phyloP scores from a whole-genome alignment of 2,888 invertebrate species.

The Galerucella nymphaeae region DNA sequence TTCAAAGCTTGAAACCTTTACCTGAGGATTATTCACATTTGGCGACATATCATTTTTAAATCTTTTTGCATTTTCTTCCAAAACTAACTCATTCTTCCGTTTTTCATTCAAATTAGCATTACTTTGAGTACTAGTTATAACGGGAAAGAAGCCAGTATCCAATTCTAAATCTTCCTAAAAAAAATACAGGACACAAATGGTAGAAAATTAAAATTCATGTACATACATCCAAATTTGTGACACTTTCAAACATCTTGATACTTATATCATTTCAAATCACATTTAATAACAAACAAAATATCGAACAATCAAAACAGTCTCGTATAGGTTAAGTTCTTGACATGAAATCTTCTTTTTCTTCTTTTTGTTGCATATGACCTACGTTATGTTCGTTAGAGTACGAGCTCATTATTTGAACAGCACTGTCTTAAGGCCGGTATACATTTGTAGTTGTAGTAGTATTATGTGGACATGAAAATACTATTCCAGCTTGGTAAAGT shows the following conservation, averaged over 20 bases:
- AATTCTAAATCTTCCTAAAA: slow-evolving; percentile 36
- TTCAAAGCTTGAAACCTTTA: slow-evolving; percentile 17
- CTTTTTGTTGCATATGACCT: too few relatives aligned
- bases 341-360: background rate
- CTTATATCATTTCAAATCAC: background rate
- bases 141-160: slow-evolving; percentile 33
- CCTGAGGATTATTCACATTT: background rate
- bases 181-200: background rate
- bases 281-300: background rate
- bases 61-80: slow-evolving; percentile 25
- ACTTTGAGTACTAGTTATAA: slow-evolving; percentile 35
- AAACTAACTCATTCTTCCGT: slow-evolving; percentile 19
- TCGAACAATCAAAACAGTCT: too few relatives aligned
- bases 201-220: background rate
- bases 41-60: slow-evolving; percentile 18
- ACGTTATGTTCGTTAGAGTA: too few relatives aligned
- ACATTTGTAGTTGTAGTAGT: too few relatives aligned
- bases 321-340: background rate
- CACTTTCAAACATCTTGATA: slow-evolving; percentile 21
- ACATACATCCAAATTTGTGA: slow-evolving; percentile 16
- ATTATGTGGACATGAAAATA: too few relatives aligned
- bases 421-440: too few relatives aligned
- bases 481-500: too few relatives aligned
- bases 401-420: too few relatives aligned
- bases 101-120: slow-evolving; percentile 8